Conservation (phyloP, 2,888 invertebrate species). For the Protodeltote pygarga region DNA sequence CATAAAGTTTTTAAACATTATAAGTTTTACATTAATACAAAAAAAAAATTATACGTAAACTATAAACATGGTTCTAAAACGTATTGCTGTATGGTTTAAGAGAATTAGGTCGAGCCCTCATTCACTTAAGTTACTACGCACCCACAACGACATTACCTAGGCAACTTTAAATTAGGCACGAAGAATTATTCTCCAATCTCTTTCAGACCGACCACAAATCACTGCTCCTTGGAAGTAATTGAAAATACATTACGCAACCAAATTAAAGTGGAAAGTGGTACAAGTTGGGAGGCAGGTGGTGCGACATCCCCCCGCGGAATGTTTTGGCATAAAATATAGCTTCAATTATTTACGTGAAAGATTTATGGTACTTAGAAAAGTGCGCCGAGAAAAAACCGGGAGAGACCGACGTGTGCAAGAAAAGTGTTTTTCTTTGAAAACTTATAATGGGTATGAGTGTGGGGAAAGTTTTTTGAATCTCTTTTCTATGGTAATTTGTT, state of each 20-base stretch:
- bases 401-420: conserved; percentile 83
- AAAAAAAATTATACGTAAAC: too few relatives aligned
- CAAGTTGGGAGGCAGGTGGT: conserved; percentile 85
- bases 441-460: conserved; percentile 86
- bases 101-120: conserved; percentile 22
- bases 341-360: conserved; percentile 88
- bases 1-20: too few relatives aligned
- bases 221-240: conserved; percentile 84
- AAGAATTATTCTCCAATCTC: conserved; percentile 80
- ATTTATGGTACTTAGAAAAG: conserved; percentile 87
- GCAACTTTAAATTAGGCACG: conserved; percentile 78
- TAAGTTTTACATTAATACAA: too few relatives aligned
- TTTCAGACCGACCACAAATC: conserved; percentile 82
- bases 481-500: conserved; percentile 87
- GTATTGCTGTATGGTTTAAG: conserved; percentile 25
- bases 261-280: conserved; percentile 86
- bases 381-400: conserved; percentile 85
- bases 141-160: conserved; percentile 48
- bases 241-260: conserved; percentile 87
- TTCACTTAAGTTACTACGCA: conserved; percentile 28
- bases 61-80: conserved; percentile 4
- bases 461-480: conserved; percentile 83
- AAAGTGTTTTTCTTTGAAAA: conserved; percentile 86
- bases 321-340: conserved; percentile 88
- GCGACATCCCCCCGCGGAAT: conserved; percentile 83